Evolutionary conservation across 1,140 invertebrate genomes (phyloP), one percentile per base, ranked within the genome.

Genomic region (Drosophila prosaltans): DNA sequence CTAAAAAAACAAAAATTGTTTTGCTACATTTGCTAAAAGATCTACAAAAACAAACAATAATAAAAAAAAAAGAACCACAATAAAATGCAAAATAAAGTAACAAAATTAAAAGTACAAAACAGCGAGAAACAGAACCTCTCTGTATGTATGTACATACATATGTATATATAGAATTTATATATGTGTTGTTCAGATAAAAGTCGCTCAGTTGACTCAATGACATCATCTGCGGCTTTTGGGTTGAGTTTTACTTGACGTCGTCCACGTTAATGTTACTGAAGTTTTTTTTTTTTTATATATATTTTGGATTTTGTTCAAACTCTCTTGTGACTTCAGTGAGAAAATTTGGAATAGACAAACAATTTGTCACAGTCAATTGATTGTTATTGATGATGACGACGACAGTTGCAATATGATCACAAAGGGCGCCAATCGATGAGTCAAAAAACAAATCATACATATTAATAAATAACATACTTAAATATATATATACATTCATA

Each of bases 351-450:
- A 74, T 26, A 51, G 45, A 51, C 45, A 51, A 51, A 51, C 70
- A 88, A 88, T 86, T 88, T 86, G 83, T 86, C 83, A 86, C 84
- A 88, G 84, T 40, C 83, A 86, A 86, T 86, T 86, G 83, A 86
- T 83, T 83, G 73, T 77, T 86, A 88, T 86, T 88, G 80, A 74
- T 88, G 84, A 88, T 71, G 45, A 51, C 8, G 21, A 48, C 45
- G 21, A 26, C 21, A 36, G 32, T 36, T 26, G 8, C 45, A 48
- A 24, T 21, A 81, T 64, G 74, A 84, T 74, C 71, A 58, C 32
- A 43, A 51, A 73, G 66, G 69, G 67, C 74, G 40, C 61, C 61
- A 11, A 43, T 43, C 55, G 48, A 76, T 81, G 79, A 79, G 65
- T 79, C 65, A 73, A 69, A 26, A 9, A 9, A 57, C 45, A 48